A percentile compares a stretch with the other conserved stretches of the same genome.
Evolutionary conservation across 2,797 vertebrate species (phyloP).

Genomic region (Xenentodon cancila): DNA sequence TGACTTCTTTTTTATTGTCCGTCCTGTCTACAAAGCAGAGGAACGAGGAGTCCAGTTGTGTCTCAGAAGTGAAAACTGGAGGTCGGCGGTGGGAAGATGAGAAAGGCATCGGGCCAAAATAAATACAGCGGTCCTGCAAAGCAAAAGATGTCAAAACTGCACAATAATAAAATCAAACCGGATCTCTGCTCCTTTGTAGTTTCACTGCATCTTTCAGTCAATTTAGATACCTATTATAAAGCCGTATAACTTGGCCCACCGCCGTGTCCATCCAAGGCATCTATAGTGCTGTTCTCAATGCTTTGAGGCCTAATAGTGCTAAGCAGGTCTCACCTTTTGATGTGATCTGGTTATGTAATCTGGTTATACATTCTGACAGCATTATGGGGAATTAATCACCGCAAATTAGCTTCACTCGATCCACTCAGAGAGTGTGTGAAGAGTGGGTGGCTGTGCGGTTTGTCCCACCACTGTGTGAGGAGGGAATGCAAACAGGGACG

Average conservation of each 20-base stretch:
- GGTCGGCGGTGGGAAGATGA: too few relatives aligned
- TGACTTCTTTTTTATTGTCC: too few relatives aligned
- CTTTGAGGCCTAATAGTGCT: neutral
- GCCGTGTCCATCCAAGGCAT: neutral
- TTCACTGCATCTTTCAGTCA: too few relatives aligned
- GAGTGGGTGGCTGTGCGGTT: slow-evolving; percentile 47
- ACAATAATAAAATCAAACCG: too few relatives aligned
- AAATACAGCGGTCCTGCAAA: too few relatives aligned
- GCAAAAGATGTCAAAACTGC: too few relatives aligned
- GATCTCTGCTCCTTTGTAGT: neutral
- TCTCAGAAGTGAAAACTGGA: too few relatives aligned
- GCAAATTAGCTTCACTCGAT: slow-evolving; percentile 44
- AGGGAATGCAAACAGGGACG: slow-evolving; percentile 50
- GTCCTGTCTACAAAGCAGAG: too few relatives aligned
- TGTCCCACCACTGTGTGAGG: slow-evolving; percentile 38
- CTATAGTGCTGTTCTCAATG: neutral
- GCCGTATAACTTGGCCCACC: too few relatives aligned
- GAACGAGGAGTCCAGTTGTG: too few relatives aligned
- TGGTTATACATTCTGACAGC: slow-evolving; percentile 29
- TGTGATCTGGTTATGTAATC: slow-evolving; percentile 35
- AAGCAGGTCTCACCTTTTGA: slow-evolving; percentile 6
- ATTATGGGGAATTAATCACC: slow-evolving; percentile 49
- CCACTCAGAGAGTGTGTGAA: slow-evolving; percentile 14
- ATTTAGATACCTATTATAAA: too few relatives aligned
- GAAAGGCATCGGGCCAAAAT: too few relatives aligned